A percentile compares a stretch with the other conserved stretches of the same genome.
Evolutionary conservation across 2,888 invertebrate species (phyloP).

Genomic region (Sinodicranocentrus sp.): DNA sequence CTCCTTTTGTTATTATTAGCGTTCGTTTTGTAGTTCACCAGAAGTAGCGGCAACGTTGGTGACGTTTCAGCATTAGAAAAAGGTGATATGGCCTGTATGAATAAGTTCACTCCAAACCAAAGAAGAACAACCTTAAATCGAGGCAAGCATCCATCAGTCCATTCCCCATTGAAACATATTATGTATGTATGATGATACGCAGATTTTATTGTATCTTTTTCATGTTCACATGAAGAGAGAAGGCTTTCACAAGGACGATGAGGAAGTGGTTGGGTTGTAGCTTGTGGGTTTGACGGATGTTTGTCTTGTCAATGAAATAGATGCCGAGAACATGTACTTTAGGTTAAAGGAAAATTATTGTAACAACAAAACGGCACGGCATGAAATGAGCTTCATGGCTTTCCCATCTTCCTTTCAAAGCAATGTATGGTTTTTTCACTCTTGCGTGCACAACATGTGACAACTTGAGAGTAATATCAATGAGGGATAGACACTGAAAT

Average conservation of each 20-base stretch:
- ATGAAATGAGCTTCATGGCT: constrained; percentile 32
- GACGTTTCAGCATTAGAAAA: not conserved
- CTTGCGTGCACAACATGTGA: not conserved
- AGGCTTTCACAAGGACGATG: not conserved
- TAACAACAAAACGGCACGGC: not conserved
- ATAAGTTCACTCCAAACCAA: not conserved
- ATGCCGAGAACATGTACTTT: not conserved
- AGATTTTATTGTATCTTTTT: no score
- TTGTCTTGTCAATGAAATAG: constrained; percentile 16
- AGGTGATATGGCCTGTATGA: not conserved
- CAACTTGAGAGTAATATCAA: constrained; percentile 3
- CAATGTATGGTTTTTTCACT: not conserved
- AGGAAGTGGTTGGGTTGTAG: not conserved
- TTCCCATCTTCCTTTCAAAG: constrained; percentile 9
- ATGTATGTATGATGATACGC: no score
- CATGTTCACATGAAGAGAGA: not conserved
- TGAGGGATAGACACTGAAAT: not conserved
- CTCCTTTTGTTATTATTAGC: no score
- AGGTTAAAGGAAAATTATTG: constrained; percentile 35
- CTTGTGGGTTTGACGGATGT: constrained; percentile 1
- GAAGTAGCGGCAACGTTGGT: no score
- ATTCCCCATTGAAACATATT: no score
- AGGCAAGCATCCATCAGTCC: constrained; percentile 31
- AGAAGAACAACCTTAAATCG: constrained; percentile 18
- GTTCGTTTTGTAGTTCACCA: no score